Base-by-base conservation (phyloP, 2,113 vertebrate genomes). In the Cavia porcellus region DNA sequence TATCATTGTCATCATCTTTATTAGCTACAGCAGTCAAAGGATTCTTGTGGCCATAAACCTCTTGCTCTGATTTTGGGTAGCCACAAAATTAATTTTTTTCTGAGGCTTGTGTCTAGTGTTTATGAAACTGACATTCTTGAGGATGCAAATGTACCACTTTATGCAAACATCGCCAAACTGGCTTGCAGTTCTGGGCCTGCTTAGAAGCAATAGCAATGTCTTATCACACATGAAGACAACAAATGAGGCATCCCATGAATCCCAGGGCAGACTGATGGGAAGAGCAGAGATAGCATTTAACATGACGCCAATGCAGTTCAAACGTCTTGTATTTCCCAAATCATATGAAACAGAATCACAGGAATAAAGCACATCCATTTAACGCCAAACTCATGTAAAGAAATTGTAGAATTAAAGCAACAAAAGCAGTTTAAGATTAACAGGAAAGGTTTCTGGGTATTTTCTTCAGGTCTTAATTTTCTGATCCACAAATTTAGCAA, bases 21-120 rank as follows among this genome's bases (percentile, higher is more conserved):
- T 94, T 82, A 24, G 50, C 47, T 68, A 52, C 25, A 32, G 22
- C 59, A 75, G 38, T 83, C 30, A 32, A 8, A 74, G 42, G 25
- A 24, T 57, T 93, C 68, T 75, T 10, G 0, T 62, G 74, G 19
- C 80, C n/a, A 2, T 61, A 83, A 91, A 92, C 68, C 10, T 75
- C 59, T 90, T n/a, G 38, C 20, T 84, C 52, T 95, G 64, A 79
- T 74, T 93, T 93, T 55, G 79, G 90, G 45, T 62, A 92, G 35
- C n/a, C 42, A 84, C 64, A 87, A 81, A 66, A 80, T 82, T 82
- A 14, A 64, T 64, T 95, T 97, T 72, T 52, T 91, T 84, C 45
- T 38, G 75, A 6, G 87, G 61, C 85, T 42, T 96, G 85, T 81
- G 47, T 79, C 38, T 94, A 22, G 64, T 84, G 87, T 90, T 97